Evolutionary conservation across 2,113 vertebrate species (phyloP), one percentile per base, ranked within the genome.

Genomic region (Ammodytes marinus): DNA sequence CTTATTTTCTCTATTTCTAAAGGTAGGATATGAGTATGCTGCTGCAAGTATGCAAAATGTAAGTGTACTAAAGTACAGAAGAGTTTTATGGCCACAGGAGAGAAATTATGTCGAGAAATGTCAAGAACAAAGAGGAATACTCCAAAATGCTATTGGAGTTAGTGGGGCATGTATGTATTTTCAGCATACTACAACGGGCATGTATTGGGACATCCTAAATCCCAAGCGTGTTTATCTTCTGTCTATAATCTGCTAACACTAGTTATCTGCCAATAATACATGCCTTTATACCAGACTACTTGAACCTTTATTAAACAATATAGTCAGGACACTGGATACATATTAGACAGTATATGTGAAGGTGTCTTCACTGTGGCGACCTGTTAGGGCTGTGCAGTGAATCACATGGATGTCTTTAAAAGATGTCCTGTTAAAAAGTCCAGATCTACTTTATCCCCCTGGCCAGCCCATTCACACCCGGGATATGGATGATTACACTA

Each of bases 21-120:
- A 9, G 10, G 40, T 13, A 8, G 37, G 40, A 54, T 64, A 54
- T 65, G 61, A 63, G 13, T 63, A 74, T 63, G 42, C 8, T 15
- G n/a, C 43, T 54, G 49, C n/a, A 64, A 74, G 43, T 45, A 37
- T 64, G 49, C 60, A 64, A 65, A 74, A 43, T 42, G 39, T 52
- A 14, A 53, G 17, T 53, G 47, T 27, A 27, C 27, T 27, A 27
- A 27, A 27, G 27, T 27, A 27, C 27, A 27, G 27, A 27, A 27
- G 27, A 27, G 27, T 27, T 27, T 27, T 27, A 27, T 27, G 27
- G 27, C 27, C 27, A 27, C 27, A 27, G 27, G 27, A 27, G 27
- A 27, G 27, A 27, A 27, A 27, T 27, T 27, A 27, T 27, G 27
- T 27, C 27, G 2, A 27, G 27, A 27, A 27, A 27, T 27, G 27